Percentiles rank a stretch among this genome's conserved stretches.
These are phyloP conservation scores for Corydoras maculifer DNA, from an alignment of 2,113 vertebrate genomes.

Conservation along the genomic window DNA sequence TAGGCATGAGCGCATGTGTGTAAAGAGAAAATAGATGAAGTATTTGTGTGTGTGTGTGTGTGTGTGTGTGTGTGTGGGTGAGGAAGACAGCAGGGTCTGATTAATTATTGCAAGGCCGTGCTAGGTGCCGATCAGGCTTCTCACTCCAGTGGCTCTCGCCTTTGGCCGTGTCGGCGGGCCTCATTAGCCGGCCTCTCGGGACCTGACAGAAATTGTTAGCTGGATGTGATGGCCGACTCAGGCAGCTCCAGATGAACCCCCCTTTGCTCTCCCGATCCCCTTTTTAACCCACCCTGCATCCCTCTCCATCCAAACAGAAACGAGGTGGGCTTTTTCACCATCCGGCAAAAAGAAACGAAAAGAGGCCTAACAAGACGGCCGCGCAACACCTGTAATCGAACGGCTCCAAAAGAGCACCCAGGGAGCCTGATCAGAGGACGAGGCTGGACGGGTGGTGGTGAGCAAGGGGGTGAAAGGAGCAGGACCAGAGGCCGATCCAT, in stretches of 20 bases:
- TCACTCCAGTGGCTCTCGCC: constrained; percentile 90
- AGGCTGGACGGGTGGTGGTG: constrained; percentile 59
- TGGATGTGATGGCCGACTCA: constrained; percentile 79
- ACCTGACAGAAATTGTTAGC: constrained; percentile 87
- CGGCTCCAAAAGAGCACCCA: constrained; percentile 61
- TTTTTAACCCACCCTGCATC: constrained; percentile 37
- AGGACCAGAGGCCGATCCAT: constrained; percentile 73
- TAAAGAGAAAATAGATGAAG: constrained; percentile 32
- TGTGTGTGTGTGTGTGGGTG: constrained; percentile 22
- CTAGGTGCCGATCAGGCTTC: constrained; percentile 85
- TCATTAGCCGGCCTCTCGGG: constrained; percentile 90
- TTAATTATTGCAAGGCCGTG: constrained; percentile 87
- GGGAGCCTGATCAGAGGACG: constrained; percentile 73
- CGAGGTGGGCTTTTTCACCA: constrained; percentile 31
- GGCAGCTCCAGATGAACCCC: constrained; percentile 44
- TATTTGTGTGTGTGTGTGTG: background rate
- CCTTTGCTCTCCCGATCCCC: constrained; percentile 26
- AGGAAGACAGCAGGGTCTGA: constrained; percentile 57
- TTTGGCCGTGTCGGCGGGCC: constrained; percentile 88
- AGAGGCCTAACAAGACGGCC: constrained; percentile 66
- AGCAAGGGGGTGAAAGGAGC: constrained; percentile 61
- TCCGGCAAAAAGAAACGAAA: constrained; percentile 50
- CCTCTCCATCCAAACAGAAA: constrained; percentile 45
- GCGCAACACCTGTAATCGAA: constrained; percentile 84
- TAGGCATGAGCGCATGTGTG: constrained; percentile 73